phyloP scores from a whole-genome alignment of 2,113 vertebrate species.

The Axis porcinus region DNA sequence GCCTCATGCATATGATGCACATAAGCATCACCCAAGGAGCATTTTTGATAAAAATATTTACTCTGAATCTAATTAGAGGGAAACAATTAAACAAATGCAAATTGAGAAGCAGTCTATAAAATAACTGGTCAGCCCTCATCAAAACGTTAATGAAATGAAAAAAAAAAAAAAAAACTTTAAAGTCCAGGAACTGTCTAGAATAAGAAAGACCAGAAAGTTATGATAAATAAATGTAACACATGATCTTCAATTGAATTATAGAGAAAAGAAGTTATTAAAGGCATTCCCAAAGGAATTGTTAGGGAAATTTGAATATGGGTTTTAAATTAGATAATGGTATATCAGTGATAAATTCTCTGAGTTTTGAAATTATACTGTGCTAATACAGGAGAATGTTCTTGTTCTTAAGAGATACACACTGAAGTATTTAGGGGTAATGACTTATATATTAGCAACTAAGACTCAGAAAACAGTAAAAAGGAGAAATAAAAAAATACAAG shows the following conservation, averaged over 20 bases:
- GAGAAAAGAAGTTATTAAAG: neutral
- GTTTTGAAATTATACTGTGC: neutral
- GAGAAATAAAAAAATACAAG: neutral
- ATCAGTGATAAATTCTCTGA: neutral
- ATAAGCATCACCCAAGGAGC: neutral
- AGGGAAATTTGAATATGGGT: neutral
- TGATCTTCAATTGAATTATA: neutral
- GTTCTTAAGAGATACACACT: neutral
- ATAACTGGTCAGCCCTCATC: neutral
- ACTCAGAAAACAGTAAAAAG: neutral
- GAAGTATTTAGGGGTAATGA: neutral
- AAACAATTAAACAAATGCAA: slow-evolving; percentile 16
- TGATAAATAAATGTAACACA: neutral
- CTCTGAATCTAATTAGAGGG: neutral
- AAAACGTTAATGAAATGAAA: neutral
- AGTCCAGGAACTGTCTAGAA: neutral
- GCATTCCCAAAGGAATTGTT: neutral
- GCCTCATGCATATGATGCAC: neutral
- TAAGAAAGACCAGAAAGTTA: neutral
- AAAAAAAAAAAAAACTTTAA: neutral
- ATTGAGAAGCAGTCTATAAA: neutral
- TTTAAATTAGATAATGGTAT: neutral
- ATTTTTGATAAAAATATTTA: neutral
- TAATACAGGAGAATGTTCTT: neutral
- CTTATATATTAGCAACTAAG: neutral